Evolutionary conservation across 2,113 vertebrate genomes (phyloP).

Genomic region (Lepus americanus): DNA sequence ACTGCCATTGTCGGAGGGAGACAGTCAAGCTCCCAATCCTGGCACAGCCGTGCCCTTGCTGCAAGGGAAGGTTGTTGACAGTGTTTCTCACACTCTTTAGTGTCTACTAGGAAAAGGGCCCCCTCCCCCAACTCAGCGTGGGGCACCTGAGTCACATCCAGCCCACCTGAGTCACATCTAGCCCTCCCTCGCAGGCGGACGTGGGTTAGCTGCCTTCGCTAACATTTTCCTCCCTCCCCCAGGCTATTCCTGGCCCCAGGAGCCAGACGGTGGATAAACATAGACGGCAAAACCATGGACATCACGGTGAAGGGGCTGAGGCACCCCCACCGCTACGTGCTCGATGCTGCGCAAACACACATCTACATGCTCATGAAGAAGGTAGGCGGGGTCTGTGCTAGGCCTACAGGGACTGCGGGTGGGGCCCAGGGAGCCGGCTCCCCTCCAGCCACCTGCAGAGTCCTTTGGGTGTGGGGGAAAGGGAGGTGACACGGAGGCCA

Average conservation of each 20-base stretch:
- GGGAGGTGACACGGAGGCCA: background rate
- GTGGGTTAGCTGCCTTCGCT: rapidly evolving
- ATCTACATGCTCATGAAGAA: conserved; percentile 99
- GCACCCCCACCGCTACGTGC: conserved; percentile 96
- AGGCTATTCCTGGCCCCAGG: conserved; percentile 98
- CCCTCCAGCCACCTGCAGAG: background rate
- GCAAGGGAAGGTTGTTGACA: background rate
- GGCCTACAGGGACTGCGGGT: too few relatives aligned
- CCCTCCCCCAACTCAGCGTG: rapidly evolving
- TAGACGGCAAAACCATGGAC: conserved; percentile 99
- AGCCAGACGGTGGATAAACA: conserved; percentile 98
- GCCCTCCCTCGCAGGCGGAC: background rate
- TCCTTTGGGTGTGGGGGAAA: background rate
- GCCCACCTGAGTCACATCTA: rapidly evolving
- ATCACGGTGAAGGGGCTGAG: conserved; percentile 95
- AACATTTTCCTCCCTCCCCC: background rate
- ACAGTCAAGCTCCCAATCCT: rapidly evolving
- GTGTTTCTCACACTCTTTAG: background rate
- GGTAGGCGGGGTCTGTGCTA: conserved; percentile 85
- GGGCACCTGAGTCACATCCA: rapidly evolving
- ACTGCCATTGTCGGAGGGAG: rapidly evolving
- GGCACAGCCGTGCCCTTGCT: background rate
- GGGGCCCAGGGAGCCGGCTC: rapidly evolving
- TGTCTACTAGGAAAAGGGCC: background rate
- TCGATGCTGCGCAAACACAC: conserved; percentile 98